Base-by-base conservation (phyloP, 2,113 vertebrate genomes). In the Thunnus thynnus region DNA sequence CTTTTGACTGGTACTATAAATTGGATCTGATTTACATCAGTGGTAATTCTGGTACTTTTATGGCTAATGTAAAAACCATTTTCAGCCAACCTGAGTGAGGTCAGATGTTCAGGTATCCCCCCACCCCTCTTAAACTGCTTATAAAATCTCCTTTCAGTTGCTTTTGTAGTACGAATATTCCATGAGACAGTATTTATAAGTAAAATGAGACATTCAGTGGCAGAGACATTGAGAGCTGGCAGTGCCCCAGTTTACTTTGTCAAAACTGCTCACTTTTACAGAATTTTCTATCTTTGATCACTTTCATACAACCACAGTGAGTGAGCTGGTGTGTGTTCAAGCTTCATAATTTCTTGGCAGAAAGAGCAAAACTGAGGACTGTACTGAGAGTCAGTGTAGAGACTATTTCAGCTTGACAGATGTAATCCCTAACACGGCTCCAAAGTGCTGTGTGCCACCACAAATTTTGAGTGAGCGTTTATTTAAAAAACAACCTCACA, bases 401-500 rank as follows among this genome's bases (percentile, higher is more conserved):
- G 78, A 66, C 85, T 64, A 41, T 61, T 77, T 74, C 72, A 76
- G 87, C 79, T 87, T 91, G 91, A 92, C 90, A 91, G 79, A 91
- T 89, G 80, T 93, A 88, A 94, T 92, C 87, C 90, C 72, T 67
- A 71, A 90, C 87, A 86, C 70, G 3, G 82, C 84, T 93, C 86
- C 86, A 88, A 86, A 91, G 88, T 81, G 87, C 85, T 69, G 88
- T 62, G 70, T 85, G 90, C 82, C 90, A 88, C 92, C 92, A 78
- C 85, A 90, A 78, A 84, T 78, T 88, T 77, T 82, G 58, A 70
- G 80, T 71, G 75, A 82, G 83, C 73, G 87, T 88, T 90, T 93
- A 86, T 89, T 89, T 89, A 78, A 83, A 91, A 91, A 94, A 90
- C 88, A 93, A 85, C 48, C 87, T 89, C 88, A 85, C 91, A 90